A percentile compares a stretch with the other conserved stretches of the same genome.
phyloP scores from a whole-genome alignment of 53 echinoderm and acorn worm genomes.

The Zoroaster sp. region DNA sequence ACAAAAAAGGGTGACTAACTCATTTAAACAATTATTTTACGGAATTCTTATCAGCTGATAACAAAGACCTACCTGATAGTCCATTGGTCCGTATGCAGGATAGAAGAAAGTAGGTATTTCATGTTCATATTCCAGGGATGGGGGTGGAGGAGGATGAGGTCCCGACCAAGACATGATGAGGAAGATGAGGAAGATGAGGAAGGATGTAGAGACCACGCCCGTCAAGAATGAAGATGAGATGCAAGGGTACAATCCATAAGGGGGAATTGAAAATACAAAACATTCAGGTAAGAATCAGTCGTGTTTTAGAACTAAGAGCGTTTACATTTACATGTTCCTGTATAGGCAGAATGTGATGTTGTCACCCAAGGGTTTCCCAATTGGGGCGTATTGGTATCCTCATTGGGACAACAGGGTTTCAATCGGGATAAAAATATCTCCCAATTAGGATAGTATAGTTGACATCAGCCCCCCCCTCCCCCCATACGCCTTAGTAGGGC shows the following conservation, averaged over 20 bases:
- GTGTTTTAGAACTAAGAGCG: too few relatives aligned
- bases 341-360: too few relatives aligned
- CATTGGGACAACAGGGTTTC: too few relatives aligned
- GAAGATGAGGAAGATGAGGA: neutral
- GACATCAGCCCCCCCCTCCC: too few relatives aligned
- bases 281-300: neutral
- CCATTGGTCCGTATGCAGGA: slow-evolving; percentile 66
- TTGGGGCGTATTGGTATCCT: too few relatives aligned
- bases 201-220: neutral
- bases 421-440: too few relatives aligned
- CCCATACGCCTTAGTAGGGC: too few relatives aligned
- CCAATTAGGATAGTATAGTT: too few relatives aligned
- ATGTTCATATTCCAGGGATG: slow-evolving; percentile 70
- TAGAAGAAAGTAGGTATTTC: slow-evolving; percentile 71
- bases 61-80: slow-evolving; percentile 70
- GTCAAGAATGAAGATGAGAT: neutral
- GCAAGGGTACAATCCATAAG: slow-evolving; percentile 14
- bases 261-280: neutral
- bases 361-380: too few relatives aligned
- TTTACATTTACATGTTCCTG: too few relatives aligned
- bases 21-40: too few relatives aligned
- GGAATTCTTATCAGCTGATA: too few relatives aligned
- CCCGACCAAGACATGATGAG: slow-evolving; percentile 45
- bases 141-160: slow-evolving; percentile 63
- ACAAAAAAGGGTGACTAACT: neutral